Evolutionary conservation across 1,140 invertebrate species (phyloP).

Genomic region (Oryctes rhinoceros): DNA sequence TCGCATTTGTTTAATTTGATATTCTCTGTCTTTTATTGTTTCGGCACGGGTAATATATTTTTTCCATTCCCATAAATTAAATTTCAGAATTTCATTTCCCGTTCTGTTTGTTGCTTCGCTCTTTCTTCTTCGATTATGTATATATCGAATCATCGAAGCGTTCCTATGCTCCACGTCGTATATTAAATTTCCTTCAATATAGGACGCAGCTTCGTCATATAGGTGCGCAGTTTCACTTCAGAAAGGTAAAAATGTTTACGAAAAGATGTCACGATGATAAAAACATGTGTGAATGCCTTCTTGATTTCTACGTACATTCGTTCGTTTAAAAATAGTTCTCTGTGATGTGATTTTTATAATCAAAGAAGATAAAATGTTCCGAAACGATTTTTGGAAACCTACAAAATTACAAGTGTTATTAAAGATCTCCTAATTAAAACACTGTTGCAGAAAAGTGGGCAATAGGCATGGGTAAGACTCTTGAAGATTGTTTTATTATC

Average conservation of each 20-base stretch:
- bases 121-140: constrained; percentile 25
- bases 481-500: too few relatives aligned
- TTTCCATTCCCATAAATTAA: constrained; percentile 19
- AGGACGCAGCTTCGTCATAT: background rate
- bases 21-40: constrained; percentile 28
- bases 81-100: constrained; percentile 35
- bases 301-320: too few relatives aligned
- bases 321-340: too few relatives aligned
- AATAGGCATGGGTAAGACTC: too few relatives aligned
- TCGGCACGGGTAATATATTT: constrained; percentile 17
- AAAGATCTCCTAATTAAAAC: too few relatives aligned
- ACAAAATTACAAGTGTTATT: too few relatives aligned
- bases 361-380: too few relatives aligned
- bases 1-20: constrained; percentile 33
- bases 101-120: constrained; percentile 27
- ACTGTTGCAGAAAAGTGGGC: too few relatives aligned
- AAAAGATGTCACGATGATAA: background rate
- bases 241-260: background rate
- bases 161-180: background rate
- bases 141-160: constrained; percentile 11
- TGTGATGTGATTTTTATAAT: too few relatives aligned
- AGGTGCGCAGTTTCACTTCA: background rate
- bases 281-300: background rate
- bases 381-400: too few relatives aligned
- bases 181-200: constrained; percentile 31